phyloP scores from a whole-genome alignment of 1,140 invertebrate species.

The Ostrea edulis region DNA sequence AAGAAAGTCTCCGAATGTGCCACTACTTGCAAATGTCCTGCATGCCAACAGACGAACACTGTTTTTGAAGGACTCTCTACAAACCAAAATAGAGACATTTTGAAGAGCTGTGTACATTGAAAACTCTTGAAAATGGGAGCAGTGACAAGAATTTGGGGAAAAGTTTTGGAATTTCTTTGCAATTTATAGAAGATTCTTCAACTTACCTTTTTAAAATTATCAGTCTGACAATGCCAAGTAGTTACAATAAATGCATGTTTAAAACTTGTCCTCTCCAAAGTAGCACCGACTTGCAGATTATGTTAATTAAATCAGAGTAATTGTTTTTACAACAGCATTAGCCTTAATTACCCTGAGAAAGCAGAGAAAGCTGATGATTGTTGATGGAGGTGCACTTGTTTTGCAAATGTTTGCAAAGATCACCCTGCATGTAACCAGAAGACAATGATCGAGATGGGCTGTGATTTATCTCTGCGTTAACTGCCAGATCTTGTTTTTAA shows the following conservation, averaged over 20 bases:
- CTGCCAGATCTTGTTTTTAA: slow-evolving; percentile 3
- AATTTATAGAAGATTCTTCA: neutral
- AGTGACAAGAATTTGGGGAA: neutral
- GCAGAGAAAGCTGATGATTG: neutral
- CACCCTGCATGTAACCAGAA: slow-evolving; percentile 14
- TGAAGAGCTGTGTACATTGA: neutral
- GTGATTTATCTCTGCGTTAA: slow-evolving; percentile 9
- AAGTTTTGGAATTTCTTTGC: neutral
- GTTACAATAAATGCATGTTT: neutral
- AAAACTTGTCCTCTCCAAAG: slow-evolving; percentile 1
- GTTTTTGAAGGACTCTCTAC: neutral
- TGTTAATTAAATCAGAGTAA: neutral
- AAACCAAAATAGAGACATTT: neutral
- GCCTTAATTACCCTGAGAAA: neutral
- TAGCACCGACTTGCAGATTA: neutral
- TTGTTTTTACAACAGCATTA: neutral
- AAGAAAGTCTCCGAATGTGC: neutral
- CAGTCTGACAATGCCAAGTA: slow-evolving; percentile 1
- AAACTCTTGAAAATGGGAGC: neutral
- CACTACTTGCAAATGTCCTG: neutral
- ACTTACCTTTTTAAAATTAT: neutral
- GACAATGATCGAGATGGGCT: neutral
- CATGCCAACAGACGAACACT: neutral
- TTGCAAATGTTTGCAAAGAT: slow-evolving; percentile 15
- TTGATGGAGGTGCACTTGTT: neutral